phyloP scores from a whole-genome alignment of 2,888 invertebrate genomes.

The Brenthis hecate region DNA sequence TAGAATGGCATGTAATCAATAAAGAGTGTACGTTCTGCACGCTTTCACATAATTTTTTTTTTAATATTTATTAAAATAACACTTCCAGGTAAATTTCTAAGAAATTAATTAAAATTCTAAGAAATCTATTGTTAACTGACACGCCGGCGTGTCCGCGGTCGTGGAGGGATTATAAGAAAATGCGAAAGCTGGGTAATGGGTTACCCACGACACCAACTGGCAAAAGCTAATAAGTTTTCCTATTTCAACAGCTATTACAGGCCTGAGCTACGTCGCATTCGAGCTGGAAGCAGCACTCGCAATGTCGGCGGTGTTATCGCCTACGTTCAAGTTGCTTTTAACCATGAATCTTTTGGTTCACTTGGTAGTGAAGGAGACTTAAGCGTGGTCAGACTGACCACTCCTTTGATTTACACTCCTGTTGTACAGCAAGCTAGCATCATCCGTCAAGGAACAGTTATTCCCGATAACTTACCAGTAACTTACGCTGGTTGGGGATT shows the following conservation, averaged over 20 bases:
- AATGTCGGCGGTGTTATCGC: constrained; percentile 55
- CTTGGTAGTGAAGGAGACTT: constrained; percentile 54
- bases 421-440: constrained; percentile 47
- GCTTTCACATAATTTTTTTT: too few species aligned
- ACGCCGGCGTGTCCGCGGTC: too few species aligned
- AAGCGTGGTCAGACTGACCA: constrained; percentile 45
- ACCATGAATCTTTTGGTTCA: constrained; percentile 53
- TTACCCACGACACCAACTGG: too few species aligned
- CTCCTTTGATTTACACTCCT: constrained; percentile 42
- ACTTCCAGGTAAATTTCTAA: too few species aligned
- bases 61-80: too few species aligned
- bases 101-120: too few species aligned
- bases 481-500: constrained; percentile 59
- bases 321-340: constrained; percentile 40
- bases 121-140: too few species aligned
- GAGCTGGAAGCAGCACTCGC: constrained; percentile 57
- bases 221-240: background rate
- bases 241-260: constrained; percentile 45
- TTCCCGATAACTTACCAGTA: constrained; percentile 51
- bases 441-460: constrained; percentile 20
- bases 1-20: too few species aligned
- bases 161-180: too few species aligned
- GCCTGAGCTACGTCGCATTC: constrained; percentile 50
- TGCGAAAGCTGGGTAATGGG: too few species aligned
- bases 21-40: too few species aligned